These are phyloP conservation scores for Brachystomella parvula DNA, from an alignment of 1,140 invertebrate species.

Conservation along the genomic window DNA sequence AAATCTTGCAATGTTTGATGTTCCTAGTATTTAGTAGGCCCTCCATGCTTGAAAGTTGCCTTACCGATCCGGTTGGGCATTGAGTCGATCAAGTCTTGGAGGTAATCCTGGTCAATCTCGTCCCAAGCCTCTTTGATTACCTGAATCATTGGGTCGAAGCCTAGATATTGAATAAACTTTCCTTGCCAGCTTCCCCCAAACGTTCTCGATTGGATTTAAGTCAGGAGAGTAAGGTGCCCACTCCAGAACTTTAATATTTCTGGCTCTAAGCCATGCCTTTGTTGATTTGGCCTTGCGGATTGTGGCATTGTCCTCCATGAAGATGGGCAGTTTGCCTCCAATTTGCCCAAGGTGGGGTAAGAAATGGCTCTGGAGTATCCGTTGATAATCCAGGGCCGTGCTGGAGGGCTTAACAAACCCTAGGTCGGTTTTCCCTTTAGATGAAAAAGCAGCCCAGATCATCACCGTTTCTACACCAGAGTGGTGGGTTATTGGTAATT, in stretches of 20 bases:
- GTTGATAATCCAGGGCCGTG: conserved; percentile 7
- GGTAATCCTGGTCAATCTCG: conserved; percentile 1
- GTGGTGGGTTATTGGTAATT: too few species aligned
- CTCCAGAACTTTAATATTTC: conserved; percentile 6
- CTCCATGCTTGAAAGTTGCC: conserved; percentile 15
- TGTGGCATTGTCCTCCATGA: conserved; percentile 23
- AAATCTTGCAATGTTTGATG: not conserved
- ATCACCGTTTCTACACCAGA: conserved; percentile 17
- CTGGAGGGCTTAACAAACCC: not conserved
- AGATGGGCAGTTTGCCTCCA: conserved; percentile 2
- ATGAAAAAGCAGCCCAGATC: conserved; percentile 20
- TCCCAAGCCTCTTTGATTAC: conserved; percentile 17
- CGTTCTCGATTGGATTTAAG: conserved; percentile 25
- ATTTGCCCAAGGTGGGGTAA: not conserved
- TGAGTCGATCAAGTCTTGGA: conserved; percentile 12
- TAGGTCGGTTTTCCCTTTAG: not conserved
- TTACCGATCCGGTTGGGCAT: conserved; percentile 18
- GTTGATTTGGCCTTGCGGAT: conserved; percentile 9
- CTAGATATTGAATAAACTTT: conserved; percentile 19
- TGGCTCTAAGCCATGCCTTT: not conserved
- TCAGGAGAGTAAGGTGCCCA: conserved; percentile 18
- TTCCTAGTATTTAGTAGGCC: conserved; percentile 16
- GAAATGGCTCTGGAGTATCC: conserved; percentile 10
- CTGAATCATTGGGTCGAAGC: not conserved
- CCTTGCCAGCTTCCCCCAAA: conserved; percentile 19